These are phyloP conservation scores for Phalanger gymnotis DNA, from an alignment of 2,797 vertebrate genomes.

Conservation along the genomic window DNA sequence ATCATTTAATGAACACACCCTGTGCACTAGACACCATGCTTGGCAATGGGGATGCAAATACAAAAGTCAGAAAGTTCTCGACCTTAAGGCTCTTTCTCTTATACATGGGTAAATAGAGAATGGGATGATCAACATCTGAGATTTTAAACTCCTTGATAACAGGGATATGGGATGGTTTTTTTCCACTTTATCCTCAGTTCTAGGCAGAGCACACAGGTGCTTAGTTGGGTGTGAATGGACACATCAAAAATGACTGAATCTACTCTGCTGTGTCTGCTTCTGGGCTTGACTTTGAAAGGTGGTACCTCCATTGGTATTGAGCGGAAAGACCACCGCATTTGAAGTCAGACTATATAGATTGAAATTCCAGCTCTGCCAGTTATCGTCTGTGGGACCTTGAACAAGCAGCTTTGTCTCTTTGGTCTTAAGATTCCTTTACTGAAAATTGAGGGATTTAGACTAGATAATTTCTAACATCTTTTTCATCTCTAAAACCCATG, in stretches of 20 bases:
- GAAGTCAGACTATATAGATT: background rate
- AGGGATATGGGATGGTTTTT: background rate
- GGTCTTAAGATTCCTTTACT: background rate
- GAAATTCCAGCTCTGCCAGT: background rate
- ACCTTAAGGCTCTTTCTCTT: background rate
- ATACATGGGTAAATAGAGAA: background rate
- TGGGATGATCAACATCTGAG: background rate
- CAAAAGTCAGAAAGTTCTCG: background rate
- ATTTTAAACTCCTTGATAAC: background rate
- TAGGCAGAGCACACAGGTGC: background rate
- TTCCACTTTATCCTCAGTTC: background rate
- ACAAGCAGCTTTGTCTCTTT: background rate
- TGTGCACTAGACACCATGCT: background rate
- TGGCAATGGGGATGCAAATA: background rate
- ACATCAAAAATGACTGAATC: background rate
- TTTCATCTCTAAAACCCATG: background rate
- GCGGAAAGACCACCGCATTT: background rate
- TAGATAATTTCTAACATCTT: background rate
- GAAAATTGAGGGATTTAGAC: background rate
- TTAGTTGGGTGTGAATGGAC: background rate
- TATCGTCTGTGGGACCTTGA: background rate
- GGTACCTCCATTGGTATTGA: background rate
- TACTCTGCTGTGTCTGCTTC: background rate
- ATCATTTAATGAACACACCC: background rate
- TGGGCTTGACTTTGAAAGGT: background rate